Percentiles rank a stretch among this genome's conserved stretches.
These are phyloP conservation scores for Beris chalybata DNA, from an alignment of 2,888 invertebrate genomes.

Conservation along the genomic window DNA sequence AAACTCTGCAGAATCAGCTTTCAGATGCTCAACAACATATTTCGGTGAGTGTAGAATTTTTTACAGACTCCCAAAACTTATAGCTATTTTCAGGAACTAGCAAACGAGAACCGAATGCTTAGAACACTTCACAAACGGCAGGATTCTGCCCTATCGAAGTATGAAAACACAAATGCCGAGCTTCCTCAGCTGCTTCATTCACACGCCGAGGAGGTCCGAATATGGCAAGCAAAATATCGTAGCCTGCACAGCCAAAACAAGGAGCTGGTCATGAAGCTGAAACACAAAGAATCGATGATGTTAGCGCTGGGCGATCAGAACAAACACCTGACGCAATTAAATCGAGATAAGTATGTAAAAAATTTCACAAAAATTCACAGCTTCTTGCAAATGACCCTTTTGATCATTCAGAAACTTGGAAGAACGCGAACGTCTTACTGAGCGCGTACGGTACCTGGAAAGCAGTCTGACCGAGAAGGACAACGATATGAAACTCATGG, in stretches of 20 bases:
- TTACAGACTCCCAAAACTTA: not conserved
- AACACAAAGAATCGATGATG: constrained; percentile 70
- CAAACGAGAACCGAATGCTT: constrained; percentile 74
- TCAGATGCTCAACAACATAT: constrained; percentile 78
- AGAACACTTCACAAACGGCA: constrained; percentile 78
- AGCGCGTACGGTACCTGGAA: constrained; percentile 63
- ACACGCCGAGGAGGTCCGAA: constrained; percentile 75
- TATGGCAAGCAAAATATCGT: constrained; percentile 70
- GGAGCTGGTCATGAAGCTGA: constrained; percentile 66
- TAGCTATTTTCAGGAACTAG: constrained; percentile 60
- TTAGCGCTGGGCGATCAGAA: constrained; percentile 69
- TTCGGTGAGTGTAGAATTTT: constrained; percentile 59
- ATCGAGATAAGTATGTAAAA: constrained; percentile 66
- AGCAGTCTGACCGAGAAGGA: constrained; percentile 63
- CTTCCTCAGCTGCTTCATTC: constrained; percentile 74
- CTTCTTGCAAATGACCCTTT: not conserved
- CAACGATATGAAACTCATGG: constrained; percentile 66
- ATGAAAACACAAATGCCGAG: constrained; percentile 76
- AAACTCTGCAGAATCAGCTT: constrained; percentile 77
- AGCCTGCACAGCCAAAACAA: constrained; percentile 66
- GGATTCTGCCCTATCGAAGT: constrained; percentile 74
- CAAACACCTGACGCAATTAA: constrained; percentile 69
- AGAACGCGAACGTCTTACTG: constrained; percentile 73
- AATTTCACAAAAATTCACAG: not conserved
- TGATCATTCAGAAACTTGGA: constrained; percentile 62